phyloP scores from a whole-genome alignment of 2,113 vertebrate species.

The Mobula hypostoma region DNA sequence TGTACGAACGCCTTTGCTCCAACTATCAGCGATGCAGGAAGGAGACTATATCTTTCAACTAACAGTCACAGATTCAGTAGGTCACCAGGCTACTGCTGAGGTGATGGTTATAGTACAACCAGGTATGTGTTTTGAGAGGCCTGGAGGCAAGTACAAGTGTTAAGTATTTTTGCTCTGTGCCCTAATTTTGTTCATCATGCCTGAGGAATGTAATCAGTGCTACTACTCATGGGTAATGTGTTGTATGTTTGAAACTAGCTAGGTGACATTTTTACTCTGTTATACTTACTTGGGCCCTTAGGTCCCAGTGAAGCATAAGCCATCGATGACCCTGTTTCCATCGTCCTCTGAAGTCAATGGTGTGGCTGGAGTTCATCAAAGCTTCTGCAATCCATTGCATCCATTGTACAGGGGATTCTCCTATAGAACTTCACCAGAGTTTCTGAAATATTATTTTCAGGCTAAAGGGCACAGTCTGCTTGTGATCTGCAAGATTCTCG shows the following conservation, averaged over 20 bases:
- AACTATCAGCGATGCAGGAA: conserved; percentile 92
- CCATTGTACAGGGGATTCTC: too few species aligned
- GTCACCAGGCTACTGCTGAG: conserved; percentile 82
- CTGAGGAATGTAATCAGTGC: not conserved
- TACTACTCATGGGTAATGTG: not conserved
- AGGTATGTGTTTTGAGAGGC: conserved; percentile 58
- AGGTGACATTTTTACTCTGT: not conserved
- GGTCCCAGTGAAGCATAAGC: too few species aligned
- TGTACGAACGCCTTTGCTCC: conserved; percentile 78
- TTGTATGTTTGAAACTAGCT: not conserved
- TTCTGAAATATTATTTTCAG: not conserved
- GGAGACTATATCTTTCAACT: conserved; percentile 96
- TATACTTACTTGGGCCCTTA: not conserved
- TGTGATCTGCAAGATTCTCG: not conserved
- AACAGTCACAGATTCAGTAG: conserved; percentile 84
- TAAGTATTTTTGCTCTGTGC: not conserved
- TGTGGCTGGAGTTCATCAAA: too few species aligned
- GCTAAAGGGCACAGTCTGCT: not conserved
- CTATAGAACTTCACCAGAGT: too few species aligned
- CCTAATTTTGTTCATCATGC: not conserved
- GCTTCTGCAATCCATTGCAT: too few species aligned
- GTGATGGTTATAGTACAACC: conserved; percentile 95
- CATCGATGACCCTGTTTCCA: too few species aligned
- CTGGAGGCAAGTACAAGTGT: not conserved
- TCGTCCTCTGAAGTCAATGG: too few species aligned